Evolutionary conservation across 2,797 vertebrate genomes (phyloP).

Genomic region (Onychomys arenicola): DNA sequence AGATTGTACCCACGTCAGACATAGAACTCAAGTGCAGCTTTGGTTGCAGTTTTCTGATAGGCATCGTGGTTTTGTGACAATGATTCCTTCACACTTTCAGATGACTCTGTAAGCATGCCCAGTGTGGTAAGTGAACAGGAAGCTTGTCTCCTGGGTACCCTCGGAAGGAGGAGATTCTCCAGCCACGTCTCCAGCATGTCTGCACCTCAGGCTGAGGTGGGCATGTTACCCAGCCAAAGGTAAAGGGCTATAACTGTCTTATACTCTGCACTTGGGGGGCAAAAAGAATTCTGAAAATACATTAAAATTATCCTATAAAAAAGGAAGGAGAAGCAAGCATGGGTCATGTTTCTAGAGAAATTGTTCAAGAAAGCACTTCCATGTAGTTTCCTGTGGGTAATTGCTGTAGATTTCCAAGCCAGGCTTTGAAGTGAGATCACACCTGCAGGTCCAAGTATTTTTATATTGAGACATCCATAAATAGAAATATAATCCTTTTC

Average conservation of each 20-base stretch:
- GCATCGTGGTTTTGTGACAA: background rate
- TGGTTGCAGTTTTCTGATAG: background rate
- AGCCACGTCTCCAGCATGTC: conserved; percentile 95
- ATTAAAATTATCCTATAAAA: conserved; percentile 10
- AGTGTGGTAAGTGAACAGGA: conserved; percentile 99
- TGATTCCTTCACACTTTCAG: conserved; percentile 84
- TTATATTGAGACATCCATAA: background rate
- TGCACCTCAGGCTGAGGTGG: conserved; percentile 92
- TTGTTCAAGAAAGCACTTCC: conserved; percentile 17
- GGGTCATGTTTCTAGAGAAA: conserved; percentile 6
- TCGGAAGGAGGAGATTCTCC: conserved; percentile 96
- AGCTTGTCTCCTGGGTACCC: conserved; percentile 93
- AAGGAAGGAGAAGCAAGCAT: background rate
- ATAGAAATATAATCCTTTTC: conserved; percentile 38
- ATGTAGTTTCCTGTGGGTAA: background rate
- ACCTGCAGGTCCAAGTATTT: conserved; percentile 4
- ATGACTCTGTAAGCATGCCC: conserved; percentile 98
- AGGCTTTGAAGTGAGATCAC: background rate
- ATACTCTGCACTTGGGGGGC: background rate
- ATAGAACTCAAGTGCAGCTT: background rate
- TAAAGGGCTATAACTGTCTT: conserved; percentile 83
- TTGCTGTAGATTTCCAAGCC: conserved; percentile 21
- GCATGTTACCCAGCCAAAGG: conserved; percentile 99
- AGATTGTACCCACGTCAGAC: background rate
- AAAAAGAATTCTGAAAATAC: conserved; percentile 36